Base-by-base conservation (phyloP, 2,113 vertebrate species). In the Oxyruncus cristatus region DNA sequence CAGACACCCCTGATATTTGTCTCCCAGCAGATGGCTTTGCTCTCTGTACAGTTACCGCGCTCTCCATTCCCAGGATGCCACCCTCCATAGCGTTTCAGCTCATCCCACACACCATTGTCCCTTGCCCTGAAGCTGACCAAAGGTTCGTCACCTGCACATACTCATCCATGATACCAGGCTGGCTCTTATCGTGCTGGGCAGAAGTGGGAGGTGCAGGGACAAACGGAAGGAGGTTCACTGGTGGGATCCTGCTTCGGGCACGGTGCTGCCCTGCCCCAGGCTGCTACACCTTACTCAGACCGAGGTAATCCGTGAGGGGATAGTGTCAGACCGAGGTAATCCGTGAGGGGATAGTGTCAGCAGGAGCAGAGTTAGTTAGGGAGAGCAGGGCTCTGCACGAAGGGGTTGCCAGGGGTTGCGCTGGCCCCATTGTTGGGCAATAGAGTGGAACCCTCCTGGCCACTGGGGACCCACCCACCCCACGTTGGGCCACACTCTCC, bases 221-320 rank as follows among this genome's bases (percentile, higher is more conserved):
- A 14, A 2, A 2, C 0, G 0, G 5, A 52, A 17, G 2, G 4
- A 5, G 30, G 13, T 9, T 27, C 30, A 0, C 5, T 0, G 3
- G 6, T n/a, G 33, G 10, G 7, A 27, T 62, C 15, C 59, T 80
- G n/a, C 32, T 59, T 33, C 1, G 0, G n/a, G 4, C 47, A 33
- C 4, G 1, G 5, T 49, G 28, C 50, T 59, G 73, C 21, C 16
- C 18, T 3, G 8, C 12, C 30, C 28, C 23, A 58, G 62, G 49
- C 32, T n/a, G 44, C 23, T 90, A 72, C 88, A 63, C 7, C 53
- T 87, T 1, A 0, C 39, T 80, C 39, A 71, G 23, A 17, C 1
- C 0, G 12, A 74, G 50, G 39, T 71, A 50, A 91, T 84, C 68
- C 12, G 1, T 0, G 0, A 37, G 30, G 20, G 0, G 1, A 13